Evolutionary conservation across 2,797 vertebrate species (phyloP), one percentile per base, ranked within the genome.

Genomic region (Myripristis jacobus): DNA sequence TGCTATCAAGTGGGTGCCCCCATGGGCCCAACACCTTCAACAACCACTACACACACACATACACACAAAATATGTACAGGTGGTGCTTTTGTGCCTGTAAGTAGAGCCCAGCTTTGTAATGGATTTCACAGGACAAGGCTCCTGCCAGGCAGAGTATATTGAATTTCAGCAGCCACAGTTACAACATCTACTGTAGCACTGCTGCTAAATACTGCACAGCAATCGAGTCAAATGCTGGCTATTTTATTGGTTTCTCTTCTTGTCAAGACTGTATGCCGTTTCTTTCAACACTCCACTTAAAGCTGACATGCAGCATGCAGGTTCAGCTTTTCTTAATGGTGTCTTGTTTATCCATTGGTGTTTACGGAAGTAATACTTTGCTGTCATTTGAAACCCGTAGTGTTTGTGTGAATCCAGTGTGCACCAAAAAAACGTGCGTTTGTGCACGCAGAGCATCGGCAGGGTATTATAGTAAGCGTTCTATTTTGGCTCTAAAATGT

Each of bases 121-220:
- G 77, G 79, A 75, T 86, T 80, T 84, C 4, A 13, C 66, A 73
- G 80, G 58, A 60, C 54, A 21, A n/a, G 38, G 59, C 66, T 73
- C 59, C 66, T 76, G 52, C 59, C 70, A 74, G 61, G 57, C 3
- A 0, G 29, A 59, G 53, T 54, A 44, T 84, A 87, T 84, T 82
- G 73, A 72, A 85, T 88, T 87, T 85, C 82, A 85, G 56, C 44
- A 47, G 47, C 71, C 72, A 19, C 73, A 75, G 63, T 60, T 70
- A 54, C 70, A 69, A 53, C 70, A 52, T 56, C 75, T 72, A 66
- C 59, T 48, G 48, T 66, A 68, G 31, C 56, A 2, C 25, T 19
- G 66, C 41, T 46, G 6, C 64, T 70, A 69, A 75, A 34, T 50
- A 54, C 67, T 36, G 56, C 68, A 61, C 69, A n/a, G 62, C 19